phyloP scores from a whole-genome alignment of 2,888 invertebrate species.

The Orthosia incerta region DNA sequence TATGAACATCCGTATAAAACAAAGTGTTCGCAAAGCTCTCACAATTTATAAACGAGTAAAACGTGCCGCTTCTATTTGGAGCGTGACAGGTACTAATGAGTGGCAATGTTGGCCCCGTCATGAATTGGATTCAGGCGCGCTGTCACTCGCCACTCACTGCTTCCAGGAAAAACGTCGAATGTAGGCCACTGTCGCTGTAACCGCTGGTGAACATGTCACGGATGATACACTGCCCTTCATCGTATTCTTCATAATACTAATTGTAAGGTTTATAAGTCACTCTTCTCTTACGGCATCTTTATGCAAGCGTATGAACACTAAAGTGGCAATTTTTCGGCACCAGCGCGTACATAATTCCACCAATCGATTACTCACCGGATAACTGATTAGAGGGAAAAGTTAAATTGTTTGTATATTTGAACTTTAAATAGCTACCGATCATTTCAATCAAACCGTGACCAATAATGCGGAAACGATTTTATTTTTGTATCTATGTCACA shows the following conservation, averaged over 20 bases:
- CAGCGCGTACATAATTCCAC: slow-evolving; percentile 18
- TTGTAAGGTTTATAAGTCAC: background rate
- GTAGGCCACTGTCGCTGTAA: slow-evolving; percentile 71
- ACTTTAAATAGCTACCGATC: slow-evolving; percentile 49
- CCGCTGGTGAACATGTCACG: slow-evolving; percentile 16
- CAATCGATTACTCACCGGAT: slow-evolving; percentile 28
- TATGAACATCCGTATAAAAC: slow-evolving; percentile 36
- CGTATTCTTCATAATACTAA: background rate
- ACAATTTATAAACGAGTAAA: slow-evolving; percentile 68
- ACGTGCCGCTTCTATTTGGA: slow-evolving; percentile 76
- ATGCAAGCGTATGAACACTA: background rate
- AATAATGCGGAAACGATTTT: slow-evolving; percentile 50
- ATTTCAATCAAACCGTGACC: slow-evolving; percentile 48
- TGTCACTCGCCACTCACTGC: slow-evolving; percentile 68
- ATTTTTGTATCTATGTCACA: slow-evolving; percentile 53
- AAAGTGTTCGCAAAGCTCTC: slow-evolving; percentile 56
- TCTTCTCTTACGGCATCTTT: background rate
- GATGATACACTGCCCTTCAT: slow-evolving; percentile 14
- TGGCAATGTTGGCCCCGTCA: slow-evolving; percentile 65
- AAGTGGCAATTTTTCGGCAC: background rate
- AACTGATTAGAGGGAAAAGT: slow-evolving; percentile 18
- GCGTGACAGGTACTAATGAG: slow-evolving; percentile 84
- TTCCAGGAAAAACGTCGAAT: slow-evolving; percentile 76
- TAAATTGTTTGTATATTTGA: slow-evolving; percentile 23
- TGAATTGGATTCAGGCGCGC: slow-evolving; percentile 70